These are phyloP conservation scores for Perdix hodgsoniae DNA, from an alignment of 2,797 vertebrate species.

Conservation along the genomic window DNA sequence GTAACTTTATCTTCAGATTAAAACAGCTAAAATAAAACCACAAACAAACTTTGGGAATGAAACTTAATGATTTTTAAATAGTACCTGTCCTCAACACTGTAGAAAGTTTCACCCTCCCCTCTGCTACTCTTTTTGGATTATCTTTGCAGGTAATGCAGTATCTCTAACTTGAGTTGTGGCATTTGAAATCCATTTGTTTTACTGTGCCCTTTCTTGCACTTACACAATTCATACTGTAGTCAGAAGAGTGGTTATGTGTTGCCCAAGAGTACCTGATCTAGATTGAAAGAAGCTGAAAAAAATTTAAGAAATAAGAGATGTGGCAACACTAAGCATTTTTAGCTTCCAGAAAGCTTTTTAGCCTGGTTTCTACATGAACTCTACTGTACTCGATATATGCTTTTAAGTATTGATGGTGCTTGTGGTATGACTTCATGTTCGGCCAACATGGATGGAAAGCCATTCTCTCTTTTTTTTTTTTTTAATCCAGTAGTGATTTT, in stretches of 20 bases:
- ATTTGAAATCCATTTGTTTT: neutral
- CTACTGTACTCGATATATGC: neutral
- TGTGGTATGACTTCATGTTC: neutral
- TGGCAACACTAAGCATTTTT: neutral
- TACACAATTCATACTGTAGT: neutral
- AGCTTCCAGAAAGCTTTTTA: neutral
- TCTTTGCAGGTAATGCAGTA: rapidly evolving
- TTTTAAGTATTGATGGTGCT: neutral
- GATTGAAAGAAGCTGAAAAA: neutral
- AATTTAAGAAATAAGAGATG: neutral
- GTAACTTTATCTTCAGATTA: neutral
- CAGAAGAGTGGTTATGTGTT: neutral
- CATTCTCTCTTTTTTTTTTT: neutral
- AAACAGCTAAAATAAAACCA: neutral
- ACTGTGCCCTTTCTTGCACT: neutral
- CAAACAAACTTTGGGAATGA: neutral
- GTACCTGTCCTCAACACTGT: neutral
- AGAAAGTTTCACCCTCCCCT: neutral
- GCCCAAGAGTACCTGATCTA: neutral
- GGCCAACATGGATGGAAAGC: neutral
- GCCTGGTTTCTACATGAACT: neutral
- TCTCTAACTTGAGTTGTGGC: neutral
- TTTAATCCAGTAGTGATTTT: neutral
- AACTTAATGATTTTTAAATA: neutral
- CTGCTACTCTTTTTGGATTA: neutral